These are phyloP conservation scores for Pseudococcus longispinus DNA, from an alignment of 2,888 invertebrate genomes.

Conservation along the genomic window DNA sequence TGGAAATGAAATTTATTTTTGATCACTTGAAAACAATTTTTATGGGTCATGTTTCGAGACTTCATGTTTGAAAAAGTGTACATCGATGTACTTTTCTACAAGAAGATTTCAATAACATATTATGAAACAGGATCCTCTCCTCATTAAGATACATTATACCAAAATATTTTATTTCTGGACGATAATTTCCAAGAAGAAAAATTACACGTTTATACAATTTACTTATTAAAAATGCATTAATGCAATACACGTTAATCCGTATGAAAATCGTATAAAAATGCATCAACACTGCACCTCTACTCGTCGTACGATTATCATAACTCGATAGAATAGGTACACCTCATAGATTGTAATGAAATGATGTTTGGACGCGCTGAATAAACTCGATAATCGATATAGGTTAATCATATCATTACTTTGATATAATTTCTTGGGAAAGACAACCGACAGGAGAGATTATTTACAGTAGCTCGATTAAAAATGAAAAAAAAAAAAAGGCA, in stretches of 20 bases:
- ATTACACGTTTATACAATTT: neutral
- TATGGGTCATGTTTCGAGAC: too few species aligned
- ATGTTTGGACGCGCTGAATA: neutral
- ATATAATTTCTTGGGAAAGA: neutral
- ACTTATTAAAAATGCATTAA: neutral
- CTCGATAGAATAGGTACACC: neutral
- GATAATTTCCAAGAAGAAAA: neutral
- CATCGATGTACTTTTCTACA: too few species aligned
- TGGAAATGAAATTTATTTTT: too few species aligned
- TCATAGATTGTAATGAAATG: neutral
- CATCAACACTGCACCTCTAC: neutral
- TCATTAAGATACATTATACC: too few species aligned
- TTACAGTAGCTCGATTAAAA: neutral
- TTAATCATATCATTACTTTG: slow-evolving; percentile 7
- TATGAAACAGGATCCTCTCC: too few species aligned
- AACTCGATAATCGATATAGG: neutral
- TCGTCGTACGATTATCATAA: too few species aligned
- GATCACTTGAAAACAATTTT: too few species aligned
- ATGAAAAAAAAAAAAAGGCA: neutral
- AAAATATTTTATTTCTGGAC: too few species aligned
- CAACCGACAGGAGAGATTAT: neutral
- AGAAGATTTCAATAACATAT: too few species aligned
- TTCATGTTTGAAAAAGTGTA: too few species aligned
- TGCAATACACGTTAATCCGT: neutral
- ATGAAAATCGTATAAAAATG: neutral